Evolutionary conservation across 2,113 vertebrate species (phyloP).

Genomic region (Hydrolagus affinis): DNA sequence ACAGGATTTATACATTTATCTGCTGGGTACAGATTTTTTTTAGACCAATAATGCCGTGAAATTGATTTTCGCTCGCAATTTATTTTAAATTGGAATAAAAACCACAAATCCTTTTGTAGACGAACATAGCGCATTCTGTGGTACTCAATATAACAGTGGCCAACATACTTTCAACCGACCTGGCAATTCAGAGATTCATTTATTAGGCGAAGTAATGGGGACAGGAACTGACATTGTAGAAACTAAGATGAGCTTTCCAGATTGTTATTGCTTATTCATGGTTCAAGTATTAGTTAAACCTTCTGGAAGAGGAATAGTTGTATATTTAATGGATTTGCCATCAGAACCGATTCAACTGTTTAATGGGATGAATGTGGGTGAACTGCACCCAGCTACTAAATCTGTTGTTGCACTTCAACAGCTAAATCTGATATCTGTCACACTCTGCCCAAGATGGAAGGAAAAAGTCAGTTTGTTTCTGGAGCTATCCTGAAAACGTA

Average conservation of each 20-base stretch:
- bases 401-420: not conserved
- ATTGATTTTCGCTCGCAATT: not conserved
- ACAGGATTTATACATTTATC: not conserved
- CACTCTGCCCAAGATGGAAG: too few relatives aligned
- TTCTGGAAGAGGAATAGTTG: not conserved
- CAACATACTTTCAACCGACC: not conserved
- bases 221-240: not conserved
- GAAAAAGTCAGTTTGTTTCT: too few relatives aligned
- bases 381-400: not conserved
- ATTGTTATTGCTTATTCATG: not conserved
- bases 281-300: not conserved
- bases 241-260: not conserved
- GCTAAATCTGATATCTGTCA: not conserved
- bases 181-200: not conserved
- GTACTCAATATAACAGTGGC: not conserved
- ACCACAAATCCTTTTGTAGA: not conserved
- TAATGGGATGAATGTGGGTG: not conserved
- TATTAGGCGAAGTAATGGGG: not conserved
- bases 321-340: not conserved
- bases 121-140: not conserved
- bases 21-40: not conserved
- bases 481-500: too few relatives aligned
- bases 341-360: not conserved
- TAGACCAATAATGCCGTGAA: not conserved
- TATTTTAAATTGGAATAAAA: not conserved